phyloP scores from a whole-genome alignment of 2,888 invertebrate species.

The Saturnia japonica region DNA sequence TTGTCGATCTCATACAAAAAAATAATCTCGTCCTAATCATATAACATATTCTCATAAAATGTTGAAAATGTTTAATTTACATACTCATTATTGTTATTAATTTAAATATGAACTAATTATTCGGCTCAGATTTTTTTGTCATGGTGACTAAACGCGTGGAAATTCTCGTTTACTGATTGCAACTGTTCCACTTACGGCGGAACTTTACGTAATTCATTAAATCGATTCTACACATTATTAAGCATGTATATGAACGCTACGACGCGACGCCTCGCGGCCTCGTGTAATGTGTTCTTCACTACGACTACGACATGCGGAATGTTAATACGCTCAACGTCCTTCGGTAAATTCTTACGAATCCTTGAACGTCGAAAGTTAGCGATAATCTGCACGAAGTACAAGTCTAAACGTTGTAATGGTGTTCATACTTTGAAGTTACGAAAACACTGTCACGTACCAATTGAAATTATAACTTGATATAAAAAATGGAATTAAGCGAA shows the following conservation, averaged over 20 bases:
- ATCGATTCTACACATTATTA: constrained; percentile 42
- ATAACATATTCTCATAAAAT: background rate
- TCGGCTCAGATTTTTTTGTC: constrained; percentile 36
- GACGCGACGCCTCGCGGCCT: background rate
- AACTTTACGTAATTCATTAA: constrained; percentile 56
- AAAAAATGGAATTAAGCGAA: background rate
- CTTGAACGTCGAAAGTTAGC: constrained; percentile 18
- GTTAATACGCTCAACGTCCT: constrained; percentile 16
- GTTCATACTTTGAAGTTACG: constrained; percentile 10
- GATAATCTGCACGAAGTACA: constrained; percentile 15
- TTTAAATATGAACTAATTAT: background rate
- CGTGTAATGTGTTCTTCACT: background rate
- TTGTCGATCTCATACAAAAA: background rate
- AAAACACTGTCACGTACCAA: constrained; percentile 9
- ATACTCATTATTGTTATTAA: background rate
- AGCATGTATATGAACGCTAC: constrained; percentile 20
- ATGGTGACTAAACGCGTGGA: constrained; percentile 45
- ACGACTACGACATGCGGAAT: background rate
- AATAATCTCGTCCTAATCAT: background rate
- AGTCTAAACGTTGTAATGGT: constrained; percentile 6
- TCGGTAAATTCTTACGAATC: constrained; percentile 17
- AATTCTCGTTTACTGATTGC: constrained; percentile 45
- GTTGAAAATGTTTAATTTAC: background rate
- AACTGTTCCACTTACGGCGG: constrained; percentile 48
- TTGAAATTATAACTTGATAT: background rate